Conservation (phyloP, 2,113 vertebrate genomes). For the Mormyrus iriodes region DNA sequence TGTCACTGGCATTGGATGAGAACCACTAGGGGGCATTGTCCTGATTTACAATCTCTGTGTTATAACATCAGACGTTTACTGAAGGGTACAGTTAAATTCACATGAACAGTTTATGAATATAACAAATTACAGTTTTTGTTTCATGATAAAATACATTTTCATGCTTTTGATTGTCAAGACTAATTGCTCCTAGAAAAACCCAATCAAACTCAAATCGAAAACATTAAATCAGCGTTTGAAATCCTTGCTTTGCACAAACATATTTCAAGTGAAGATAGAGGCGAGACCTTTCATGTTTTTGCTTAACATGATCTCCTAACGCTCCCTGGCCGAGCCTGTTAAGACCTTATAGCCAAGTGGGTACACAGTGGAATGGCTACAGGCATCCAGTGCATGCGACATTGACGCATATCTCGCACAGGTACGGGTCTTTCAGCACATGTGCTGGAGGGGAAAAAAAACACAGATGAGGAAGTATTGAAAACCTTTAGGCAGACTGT, state of each 20-base stretch:
- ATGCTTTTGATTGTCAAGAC: background rate
- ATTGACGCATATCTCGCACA: constrained; percentile 69
- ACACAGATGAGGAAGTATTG: background rate
- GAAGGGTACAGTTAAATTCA: background rate
- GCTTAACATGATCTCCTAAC: background rate
- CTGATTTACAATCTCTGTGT: background rate
- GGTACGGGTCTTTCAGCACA: constrained; percentile 42
- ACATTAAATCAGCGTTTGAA: background rate
- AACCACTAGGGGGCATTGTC: background rate
- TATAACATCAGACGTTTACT: background rate
- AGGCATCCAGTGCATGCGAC: constrained; percentile 65
- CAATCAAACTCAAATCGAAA: background rate
- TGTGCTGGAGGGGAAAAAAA: constrained; percentile 45
- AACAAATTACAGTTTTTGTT: background rate
- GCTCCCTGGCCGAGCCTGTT: background rate
- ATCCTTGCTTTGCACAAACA: background rate
- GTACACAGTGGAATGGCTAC: background rate
- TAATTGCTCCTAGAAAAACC: too few species aligned
- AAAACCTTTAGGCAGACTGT: background rate
- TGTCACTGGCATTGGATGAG: background rate
- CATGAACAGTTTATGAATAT: background rate
- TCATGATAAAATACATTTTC: background rate
- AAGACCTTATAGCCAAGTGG: background rate
- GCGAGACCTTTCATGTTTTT: background rate
- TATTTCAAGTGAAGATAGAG: background rate